These are phyloP conservation scores for Penaeus monodon DNA, from an alignment of 2,888 invertebrate genomes.

Conservation along the genomic window DNA sequence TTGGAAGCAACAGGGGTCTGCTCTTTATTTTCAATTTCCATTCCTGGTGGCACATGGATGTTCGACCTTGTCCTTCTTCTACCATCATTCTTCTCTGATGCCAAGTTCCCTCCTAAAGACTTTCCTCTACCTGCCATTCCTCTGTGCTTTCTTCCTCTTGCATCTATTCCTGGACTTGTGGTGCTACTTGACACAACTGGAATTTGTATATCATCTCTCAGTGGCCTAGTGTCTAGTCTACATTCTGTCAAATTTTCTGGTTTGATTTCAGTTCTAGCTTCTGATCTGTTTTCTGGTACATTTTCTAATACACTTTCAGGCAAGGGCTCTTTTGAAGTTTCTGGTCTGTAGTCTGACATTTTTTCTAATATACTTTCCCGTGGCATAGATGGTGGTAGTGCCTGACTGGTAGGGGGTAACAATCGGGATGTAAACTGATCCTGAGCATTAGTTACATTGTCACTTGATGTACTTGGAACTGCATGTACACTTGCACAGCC, in stretches of 20 bases:
- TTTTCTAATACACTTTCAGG: constrained; percentile 31
- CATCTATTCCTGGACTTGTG: constrained; percentile 38
- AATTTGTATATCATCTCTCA: constrained; percentile 63
- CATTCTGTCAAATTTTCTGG: constrained; percentile 17
- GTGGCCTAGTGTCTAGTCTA: constrained; percentile 24
- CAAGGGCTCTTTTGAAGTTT: no score
- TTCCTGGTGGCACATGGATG: constrained; percentile 21
- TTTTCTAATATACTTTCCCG: constrained; percentile 16
- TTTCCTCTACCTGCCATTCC: constrained; percentile 12
- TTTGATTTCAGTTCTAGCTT: constrained; percentile 13
- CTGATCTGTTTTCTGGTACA: constrained; percentile 11
- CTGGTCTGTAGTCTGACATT: not conserved
- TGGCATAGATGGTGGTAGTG: constrained; percentile 20
- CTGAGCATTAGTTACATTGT: constrained; percentile 21
- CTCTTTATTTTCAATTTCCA: constrained; percentile 51
- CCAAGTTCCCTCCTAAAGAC: not conserved
- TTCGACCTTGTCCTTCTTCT: constrained; percentile 50
- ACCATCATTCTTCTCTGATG: constrained; percentile 34
- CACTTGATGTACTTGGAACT: constrained; percentile 52
- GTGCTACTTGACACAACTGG: constrained; percentile 65
- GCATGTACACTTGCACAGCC: constrained; percentile 50
- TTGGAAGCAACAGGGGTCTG: constrained; percentile 41
- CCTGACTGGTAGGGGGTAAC: constrained; percentile 26
- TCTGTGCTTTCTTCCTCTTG: constrained; percentile 26
- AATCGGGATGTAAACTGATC: not conserved